These are phyloP conservation scores for Synodontis membranacea DNA, from an alignment of 2,113 vertebrate genomes.

Conservation along the genomic window DNA sequence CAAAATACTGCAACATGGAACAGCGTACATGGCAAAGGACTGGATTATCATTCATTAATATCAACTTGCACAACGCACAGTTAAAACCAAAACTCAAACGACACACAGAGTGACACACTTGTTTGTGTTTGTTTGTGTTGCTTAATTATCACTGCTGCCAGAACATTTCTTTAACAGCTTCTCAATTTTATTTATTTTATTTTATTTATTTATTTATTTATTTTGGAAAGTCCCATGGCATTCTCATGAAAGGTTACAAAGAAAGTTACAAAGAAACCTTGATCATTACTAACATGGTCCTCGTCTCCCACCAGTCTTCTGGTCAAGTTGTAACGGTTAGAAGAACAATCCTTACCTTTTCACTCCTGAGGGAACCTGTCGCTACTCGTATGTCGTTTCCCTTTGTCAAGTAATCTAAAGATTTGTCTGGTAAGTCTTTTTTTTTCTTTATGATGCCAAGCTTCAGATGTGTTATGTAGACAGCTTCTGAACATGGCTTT, in stretches of 20 bases:
- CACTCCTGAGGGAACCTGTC: neutral
- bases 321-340: neutral
- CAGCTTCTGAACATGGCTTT: neutral
- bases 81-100: neutral
- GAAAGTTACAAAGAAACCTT: neutral
- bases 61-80: neutral
- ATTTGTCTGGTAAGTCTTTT: neutral
- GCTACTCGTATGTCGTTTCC: neutral
- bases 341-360: neutral
- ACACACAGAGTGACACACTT: neutral
- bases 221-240: neutral
- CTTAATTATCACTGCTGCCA: neutral
- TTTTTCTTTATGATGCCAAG: neutral
- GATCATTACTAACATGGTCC: neutral
- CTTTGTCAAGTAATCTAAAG: neutral
- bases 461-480: neutral
- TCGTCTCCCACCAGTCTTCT: neutral
- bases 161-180: neutral
- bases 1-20: neutral
- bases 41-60: neutral
- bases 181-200: too few species aligned
- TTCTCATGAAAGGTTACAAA: neutral
- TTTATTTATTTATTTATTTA: too few species aligned
- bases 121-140: neutral
- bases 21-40: neutral